Conservation (phyloP, 2,113 vertebrate species). For the Lamprologus speciosus region DNA sequence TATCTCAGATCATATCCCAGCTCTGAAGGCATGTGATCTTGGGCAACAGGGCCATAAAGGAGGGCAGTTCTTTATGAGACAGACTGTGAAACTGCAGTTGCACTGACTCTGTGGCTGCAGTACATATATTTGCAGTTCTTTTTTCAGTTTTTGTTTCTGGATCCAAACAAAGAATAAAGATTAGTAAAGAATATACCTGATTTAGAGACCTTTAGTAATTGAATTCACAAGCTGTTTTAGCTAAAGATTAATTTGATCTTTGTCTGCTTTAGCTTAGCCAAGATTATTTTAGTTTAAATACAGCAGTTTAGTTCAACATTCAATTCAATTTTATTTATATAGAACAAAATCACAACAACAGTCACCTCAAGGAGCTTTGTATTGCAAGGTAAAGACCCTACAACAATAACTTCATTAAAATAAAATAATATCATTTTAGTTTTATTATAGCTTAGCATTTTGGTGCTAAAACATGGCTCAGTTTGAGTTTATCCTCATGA, state of each 20-base stretch:
- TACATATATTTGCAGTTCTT: neutral
- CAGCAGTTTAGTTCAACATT: neutral
- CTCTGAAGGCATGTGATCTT: constrained; percentile 71
- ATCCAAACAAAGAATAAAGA: neutral
- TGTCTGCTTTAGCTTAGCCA: neutral
- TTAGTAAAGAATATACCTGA: neutral
- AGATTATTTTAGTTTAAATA: neutral
- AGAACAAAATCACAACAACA: neutral
- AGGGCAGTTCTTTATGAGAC: constrained; percentile 60
- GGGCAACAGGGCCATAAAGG: constrained; percentile 68
- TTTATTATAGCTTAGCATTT: neutral
- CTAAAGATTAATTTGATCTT: neutral
- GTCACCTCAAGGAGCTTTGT: neutral
- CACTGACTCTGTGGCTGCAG: constrained; percentile 12
- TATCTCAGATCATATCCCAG: constrained; percentile 70
- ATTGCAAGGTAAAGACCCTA: neutral
- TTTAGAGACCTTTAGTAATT: neutral
- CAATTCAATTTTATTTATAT: neutral
- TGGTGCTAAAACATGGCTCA: neutral
- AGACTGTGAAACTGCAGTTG: constrained; percentile 37
- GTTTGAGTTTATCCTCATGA: neutral
- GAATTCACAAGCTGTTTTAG: neutral
- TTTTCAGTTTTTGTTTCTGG: neutral
- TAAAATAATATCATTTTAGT: neutral
- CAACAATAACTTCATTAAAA: neutral